Percentiles rank a stretch among this genome's conserved stretches.
Evolutionary conservation across 1,140 invertebrate genomes (phyloP).

Genomic region (Drosophila kurseongensis): DNA sequence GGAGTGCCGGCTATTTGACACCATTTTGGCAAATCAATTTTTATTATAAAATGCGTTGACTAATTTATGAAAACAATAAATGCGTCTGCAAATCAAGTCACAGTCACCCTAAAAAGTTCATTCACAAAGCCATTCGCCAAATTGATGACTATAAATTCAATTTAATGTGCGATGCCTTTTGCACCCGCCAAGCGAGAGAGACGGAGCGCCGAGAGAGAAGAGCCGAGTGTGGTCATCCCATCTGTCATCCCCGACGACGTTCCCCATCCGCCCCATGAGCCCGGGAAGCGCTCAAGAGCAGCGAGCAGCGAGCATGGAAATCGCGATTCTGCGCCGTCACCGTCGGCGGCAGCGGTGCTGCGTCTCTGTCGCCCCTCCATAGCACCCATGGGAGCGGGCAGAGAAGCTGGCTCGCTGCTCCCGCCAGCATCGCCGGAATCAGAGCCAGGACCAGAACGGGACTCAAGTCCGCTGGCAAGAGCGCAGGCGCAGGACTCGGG

Average conservation of each 20-base stretch:
- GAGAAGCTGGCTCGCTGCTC: conserved; percentile 31
- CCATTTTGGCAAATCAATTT: conserved; percentile 71
- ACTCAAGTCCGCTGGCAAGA: conserved; percentile 13
- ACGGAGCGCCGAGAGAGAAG: conserved; percentile 5
- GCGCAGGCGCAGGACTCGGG: conserved; percentile 59
- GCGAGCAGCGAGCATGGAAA: background rate
- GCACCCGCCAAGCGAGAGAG: conserved; percentile 9
- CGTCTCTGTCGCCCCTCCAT: conserved; percentile 34
- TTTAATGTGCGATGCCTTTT: conserved; percentile 81
- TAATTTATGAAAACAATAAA: conserved; percentile 82
- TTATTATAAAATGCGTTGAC: conserved; percentile 79
- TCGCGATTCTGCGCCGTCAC: conserved; percentile 59
- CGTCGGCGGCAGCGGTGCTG: conserved; percentile 2
- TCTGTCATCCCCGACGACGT: conserved; percentile 22
- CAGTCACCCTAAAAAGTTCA: conserved; percentile 72
- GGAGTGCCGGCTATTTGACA: conserved; percentile 43
- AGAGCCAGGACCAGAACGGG: conserved; percentile 3
- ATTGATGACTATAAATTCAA: conserved; percentile 83
- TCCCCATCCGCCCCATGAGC: background rate
- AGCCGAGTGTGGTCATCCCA: conserved; percentile 36
- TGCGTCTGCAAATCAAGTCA: conserved; percentile 71
- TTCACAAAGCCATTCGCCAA: conserved; percentile 78
- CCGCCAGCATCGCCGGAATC: conserved; percentile 36
- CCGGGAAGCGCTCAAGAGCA: conserved; percentile 38
- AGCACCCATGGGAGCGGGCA: conserved; percentile 41